Evolutionary conservation across 2,888 invertebrate species (phyloP), one percentile per base, ranked within the genome.

Genomic region (Perizoma flavofasciatum): DNA sequence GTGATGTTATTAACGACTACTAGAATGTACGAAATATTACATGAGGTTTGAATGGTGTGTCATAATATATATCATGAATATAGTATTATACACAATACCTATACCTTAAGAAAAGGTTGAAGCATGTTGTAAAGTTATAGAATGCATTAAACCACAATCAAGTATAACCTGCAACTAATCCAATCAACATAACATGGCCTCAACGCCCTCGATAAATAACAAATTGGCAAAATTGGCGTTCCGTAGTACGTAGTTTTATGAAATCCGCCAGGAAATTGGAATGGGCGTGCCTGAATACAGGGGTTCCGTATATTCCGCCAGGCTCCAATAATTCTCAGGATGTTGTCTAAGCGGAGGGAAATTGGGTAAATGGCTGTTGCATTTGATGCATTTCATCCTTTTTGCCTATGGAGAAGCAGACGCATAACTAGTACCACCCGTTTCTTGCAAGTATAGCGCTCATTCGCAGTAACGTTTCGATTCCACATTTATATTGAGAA

Each of bases 201-300:
- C 22, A 22, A 22, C 22, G 22, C 22, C 22, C 22, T 44, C 44
- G 34, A 45, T 50, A 52, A 44, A 55, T 59, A 70, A 67, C 68
- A 66, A 66, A 59, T 59, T 67, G 55, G 59, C 65, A 70, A 68
- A 77, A 52, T 49, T 49, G 52, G 68, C 72, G 72, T 73, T 75
- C 70, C 73, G 65, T 64, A 62, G 59, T 66, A 70, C 69, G 70
- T 71, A 70, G 37, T 74, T 73, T 75, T 77, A 77, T 80, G 82
- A 83, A 82, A 85, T 81, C 83, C 75, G 80, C 63, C 86, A 86
- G 89, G 89, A 90, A 89, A 90, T 90, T 88, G 86, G 79, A 89
- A 86, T 89, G 87, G 89, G 89, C 88, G 89, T 82, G 71, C 71
- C 69, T 77, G 82, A 79, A 86, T 85, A 85, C 85, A 22, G 82